phyloP scores from a whole-genome alignment of 2,113 vertebrate genomes.

The Sphyrna mokarran region DNA sequence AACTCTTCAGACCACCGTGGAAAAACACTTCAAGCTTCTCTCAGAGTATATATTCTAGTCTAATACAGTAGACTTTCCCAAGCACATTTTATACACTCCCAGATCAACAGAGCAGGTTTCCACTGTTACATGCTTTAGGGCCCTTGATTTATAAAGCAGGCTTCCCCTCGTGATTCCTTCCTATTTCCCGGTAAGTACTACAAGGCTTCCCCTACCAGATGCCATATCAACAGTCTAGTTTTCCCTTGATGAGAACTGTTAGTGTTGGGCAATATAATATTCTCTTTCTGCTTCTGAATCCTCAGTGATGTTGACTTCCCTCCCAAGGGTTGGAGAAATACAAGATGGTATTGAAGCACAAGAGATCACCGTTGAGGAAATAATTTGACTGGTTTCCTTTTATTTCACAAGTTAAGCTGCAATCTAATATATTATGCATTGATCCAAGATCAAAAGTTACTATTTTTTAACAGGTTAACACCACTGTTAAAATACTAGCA shows the following conservation, averaged over 20 bases:
- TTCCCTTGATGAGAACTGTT: constrained; percentile 9
- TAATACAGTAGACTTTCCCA: not conserved
- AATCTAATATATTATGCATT: not conserved
- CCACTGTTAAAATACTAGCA: not conserved
- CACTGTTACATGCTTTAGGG: not conserved
- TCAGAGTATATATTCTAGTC: not conserved
- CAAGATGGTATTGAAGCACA: not conserved
- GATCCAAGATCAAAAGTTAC: not conserved
- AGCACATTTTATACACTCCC: not conserved
- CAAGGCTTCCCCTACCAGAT: not conserved
- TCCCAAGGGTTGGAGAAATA: not conserved
- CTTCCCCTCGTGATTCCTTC: not conserved
- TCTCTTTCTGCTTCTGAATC: not conserved
- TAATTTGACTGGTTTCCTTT: not conserved
- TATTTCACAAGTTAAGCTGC: not conserved
- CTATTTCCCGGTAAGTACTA: not conserved
- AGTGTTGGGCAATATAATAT: not conserved
- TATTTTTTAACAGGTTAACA: not conserved
- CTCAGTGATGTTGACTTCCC: not conserved
- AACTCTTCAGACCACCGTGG: not conserved
- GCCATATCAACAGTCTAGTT: not conserved
- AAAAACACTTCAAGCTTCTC: not conserved
- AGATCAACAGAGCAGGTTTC: not conserved
- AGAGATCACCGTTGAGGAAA: not conserved
- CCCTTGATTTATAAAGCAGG: not conserved